These are phyloP conservation scores for Colaptes auratus DNA, from an alignment of 2,113 vertebrate genomes.

Conservation along the genomic window DNA sequence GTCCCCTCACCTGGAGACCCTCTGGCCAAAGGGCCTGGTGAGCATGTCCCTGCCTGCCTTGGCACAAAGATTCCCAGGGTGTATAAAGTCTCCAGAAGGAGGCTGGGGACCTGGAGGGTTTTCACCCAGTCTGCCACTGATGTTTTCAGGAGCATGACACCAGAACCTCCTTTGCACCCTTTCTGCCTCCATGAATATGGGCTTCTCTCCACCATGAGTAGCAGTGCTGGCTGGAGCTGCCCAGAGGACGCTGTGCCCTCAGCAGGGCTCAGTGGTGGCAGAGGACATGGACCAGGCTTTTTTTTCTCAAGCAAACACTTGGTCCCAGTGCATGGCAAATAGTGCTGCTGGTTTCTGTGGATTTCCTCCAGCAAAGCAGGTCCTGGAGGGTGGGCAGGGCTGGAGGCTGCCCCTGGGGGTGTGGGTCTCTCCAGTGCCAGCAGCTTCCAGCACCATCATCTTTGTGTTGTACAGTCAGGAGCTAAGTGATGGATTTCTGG, in stretches of 20 bases:
- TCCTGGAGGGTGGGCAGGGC: accelerated
- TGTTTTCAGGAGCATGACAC: not conserved
- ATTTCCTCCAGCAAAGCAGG: not conserved
- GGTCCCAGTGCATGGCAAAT: accelerated
- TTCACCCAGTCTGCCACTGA: not conserved
- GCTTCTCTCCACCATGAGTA: accelerated
- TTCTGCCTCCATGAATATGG: accelerated
- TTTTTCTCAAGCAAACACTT: not conserved
- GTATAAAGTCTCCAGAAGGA: not conserved
- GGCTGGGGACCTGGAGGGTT: not conserved
- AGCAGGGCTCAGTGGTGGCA: not conserved
- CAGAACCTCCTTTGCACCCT: not conserved
- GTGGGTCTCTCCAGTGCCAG: not conserved
- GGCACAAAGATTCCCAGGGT: accelerated
- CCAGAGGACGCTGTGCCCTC: not conserved
- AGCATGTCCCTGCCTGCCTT: accelerated
- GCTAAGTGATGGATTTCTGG: not conserved
- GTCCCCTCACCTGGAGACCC: not conserved
- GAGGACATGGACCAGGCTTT: not conserved
- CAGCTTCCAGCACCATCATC: not conserved
- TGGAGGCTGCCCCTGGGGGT: not conserved
- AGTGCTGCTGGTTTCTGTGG: not conserved
- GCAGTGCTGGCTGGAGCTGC: not conserved
- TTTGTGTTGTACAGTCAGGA: not conserved
- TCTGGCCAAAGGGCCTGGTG: accelerated